Evolutionary conservation across 2,113 vertebrate species (phyloP), one percentile per base, ranked within the genome.

Genomic region (Oncorhynchus masou): DNA sequence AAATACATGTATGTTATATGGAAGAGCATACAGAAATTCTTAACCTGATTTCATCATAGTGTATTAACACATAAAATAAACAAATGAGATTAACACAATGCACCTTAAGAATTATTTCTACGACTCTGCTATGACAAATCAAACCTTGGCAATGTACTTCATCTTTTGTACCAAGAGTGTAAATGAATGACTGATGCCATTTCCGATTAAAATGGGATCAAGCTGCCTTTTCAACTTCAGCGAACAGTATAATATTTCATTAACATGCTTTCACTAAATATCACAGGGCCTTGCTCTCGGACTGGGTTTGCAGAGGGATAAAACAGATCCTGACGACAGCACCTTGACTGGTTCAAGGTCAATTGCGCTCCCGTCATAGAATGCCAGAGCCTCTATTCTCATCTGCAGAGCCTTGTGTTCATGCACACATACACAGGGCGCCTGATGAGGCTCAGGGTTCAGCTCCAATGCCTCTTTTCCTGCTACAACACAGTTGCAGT

Each of bases 221-320:
- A 48, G 22, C 16, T 49, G 22, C 25, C 64, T n/a, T 45, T 60
- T 48, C 25, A 62, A 62, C 34, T 64, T 31, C 34, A 25, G 29
- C 22, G 12, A 16, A 29, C 22, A 20, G 24, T 22, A 2, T 29
- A 54, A 39, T 51, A 49, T 74, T 60, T 79, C 74, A 79, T 74
- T 74, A 68, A 73, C 64, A 65, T 11, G 24, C 1, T 11, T 13
- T 64, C 66, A 5, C 34, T 4, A 49, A 45, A 20, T 71, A 54
- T 19, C 3, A 54, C 11, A 19, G 25, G n/a, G 39, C 48, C 51
- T 54, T 19, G 51, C 51, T 54, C 22, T 27, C 27, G n/a, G 64
- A 12, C 27, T 25, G 49, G 57, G n/a, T 75, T 29, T 29, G n/a
- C 7, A 6, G 60, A 24, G 67, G 64, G 51, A 67, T 48, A 16